Percentiles rank a stretch among this genome's conserved stretches.
phyloP scores from a whole-genome alignment of 2,113 vertebrate species.

The Prionailurus viverrinus region DNA sequence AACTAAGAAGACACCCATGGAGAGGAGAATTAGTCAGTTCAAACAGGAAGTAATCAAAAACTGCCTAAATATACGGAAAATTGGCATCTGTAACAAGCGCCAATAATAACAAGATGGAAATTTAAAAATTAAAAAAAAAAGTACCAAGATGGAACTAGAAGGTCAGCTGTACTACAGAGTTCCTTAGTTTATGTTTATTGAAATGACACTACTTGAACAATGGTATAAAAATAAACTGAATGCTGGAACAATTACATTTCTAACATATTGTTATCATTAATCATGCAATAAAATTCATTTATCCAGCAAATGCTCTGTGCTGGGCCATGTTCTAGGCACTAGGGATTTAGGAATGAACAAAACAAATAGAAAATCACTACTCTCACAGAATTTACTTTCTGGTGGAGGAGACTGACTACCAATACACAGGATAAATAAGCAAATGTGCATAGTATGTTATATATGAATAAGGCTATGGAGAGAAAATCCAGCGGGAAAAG shows the following conservation, averaged over 20 bases:
- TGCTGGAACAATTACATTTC: neutral
- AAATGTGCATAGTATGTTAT: neutral
- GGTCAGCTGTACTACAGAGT: neutral
- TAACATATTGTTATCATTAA: slow-evolving; percentile 38
- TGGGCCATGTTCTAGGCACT: neutral
- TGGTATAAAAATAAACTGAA: slow-evolving; percentile 43
- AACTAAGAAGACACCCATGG: slow-evolving; percentile 47
- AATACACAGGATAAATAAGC: neutral
- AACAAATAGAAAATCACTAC: neutral
- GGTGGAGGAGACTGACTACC: neutral
- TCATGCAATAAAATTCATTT: neutral
- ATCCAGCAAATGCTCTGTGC: neutral
- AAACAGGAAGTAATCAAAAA: slow-evolving; percentile 56
- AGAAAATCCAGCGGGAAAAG: neutral
- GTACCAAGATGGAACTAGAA: slow-evolving; percentile 1
- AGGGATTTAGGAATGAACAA: neutral
- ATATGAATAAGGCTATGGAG: neutral
- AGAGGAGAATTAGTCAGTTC: slow-evolving; percentile 57
- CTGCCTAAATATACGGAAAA: slow-evolving; percentile 30
- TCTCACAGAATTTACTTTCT: neutral
- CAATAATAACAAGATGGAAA: neutral
- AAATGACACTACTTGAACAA: slow-evolving; percentile 17
- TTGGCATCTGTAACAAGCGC: slow-evolving; percentile 4
- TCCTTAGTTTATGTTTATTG: slow-evolving; percentile 16
- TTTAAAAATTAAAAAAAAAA: neutral